Conservation (phyloP, 1,140 invertebrate genomes). For the Chlorops oryzae region DNA sequence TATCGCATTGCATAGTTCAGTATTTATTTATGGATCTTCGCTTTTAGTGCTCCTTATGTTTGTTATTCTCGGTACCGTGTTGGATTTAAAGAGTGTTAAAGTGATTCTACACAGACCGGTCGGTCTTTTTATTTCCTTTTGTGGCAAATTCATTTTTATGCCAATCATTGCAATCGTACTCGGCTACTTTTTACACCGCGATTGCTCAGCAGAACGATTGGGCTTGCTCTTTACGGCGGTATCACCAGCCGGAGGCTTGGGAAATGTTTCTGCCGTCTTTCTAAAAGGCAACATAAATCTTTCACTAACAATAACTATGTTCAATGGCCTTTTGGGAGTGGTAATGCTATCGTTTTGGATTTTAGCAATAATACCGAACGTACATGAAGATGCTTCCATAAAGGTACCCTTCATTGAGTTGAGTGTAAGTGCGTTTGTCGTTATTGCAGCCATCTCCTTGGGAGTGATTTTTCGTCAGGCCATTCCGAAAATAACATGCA, state of each 20-base stretch:
- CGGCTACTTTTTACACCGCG: conserved; percentile 18
- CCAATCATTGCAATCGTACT: conserved; percentile 22
- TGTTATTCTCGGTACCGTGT: conserved; percentile 87
- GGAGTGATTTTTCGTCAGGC: conserved; percentile 22
- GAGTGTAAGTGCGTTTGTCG: conserved; percentile 16
- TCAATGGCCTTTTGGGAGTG: conserved; percentile 25
- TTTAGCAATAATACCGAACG: conserved; percentile 14
- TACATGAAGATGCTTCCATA: conserved; percentile 19
- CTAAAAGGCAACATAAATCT: conserved; percentile 31
- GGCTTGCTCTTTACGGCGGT: conserved; percentile 28
- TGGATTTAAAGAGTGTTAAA: conserved; percentile 69
- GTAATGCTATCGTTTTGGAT: conserved; percentile 29
- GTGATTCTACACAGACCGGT: conserved; percentile 67
- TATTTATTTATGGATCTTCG: conserved; percentile 24
- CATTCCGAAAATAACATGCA: conserved; percentile 21
- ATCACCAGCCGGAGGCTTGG: conserved; percentile 28
- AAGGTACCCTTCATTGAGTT: conserved; percentile 22
- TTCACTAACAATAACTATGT: conserved; percentile 26
- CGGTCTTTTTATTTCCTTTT: conserved; percentile 22
- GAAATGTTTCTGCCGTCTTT: conserved; percentile 29
- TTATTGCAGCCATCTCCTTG: conserved; percentile 20
- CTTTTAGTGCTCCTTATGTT: conserved; percentile 58
- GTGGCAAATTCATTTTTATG: conserved; percentile 21
- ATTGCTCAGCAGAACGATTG: conserved; percentile 19
- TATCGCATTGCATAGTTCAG: too few relatives aligned